A percentile compares a stretch with the other conserved stretches of the same genome.
Conservation (phyloP, 2,888 invertebrate species). For the Volucella inflata region DNA sequence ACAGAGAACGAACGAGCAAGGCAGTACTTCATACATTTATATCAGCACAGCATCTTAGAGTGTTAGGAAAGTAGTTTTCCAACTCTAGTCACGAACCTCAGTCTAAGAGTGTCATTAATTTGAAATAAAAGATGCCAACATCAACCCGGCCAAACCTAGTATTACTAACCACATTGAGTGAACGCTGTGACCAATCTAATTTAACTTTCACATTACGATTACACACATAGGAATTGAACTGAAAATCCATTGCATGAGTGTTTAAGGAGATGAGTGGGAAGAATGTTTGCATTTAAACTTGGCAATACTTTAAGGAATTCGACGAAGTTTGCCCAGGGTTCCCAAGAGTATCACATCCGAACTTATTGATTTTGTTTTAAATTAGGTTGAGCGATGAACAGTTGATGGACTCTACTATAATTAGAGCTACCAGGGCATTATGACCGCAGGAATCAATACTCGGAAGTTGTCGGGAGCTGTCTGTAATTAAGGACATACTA, state of each 20-base stretch:
- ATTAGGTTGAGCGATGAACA: too few species aligned
- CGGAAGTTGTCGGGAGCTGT: too few species aligned
- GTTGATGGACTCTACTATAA: too few species aligned
- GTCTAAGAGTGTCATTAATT: constrained; percentile 67
- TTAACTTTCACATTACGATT: constrained; percentile 57
- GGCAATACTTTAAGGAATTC: too few species aligned
- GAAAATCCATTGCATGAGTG: constrained; percentile 42
- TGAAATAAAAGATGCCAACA: constrained; percentile 68
- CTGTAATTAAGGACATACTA: too few species aligned
- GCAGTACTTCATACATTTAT: constrained; percentile 17
- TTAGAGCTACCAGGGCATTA: too few species aligned
- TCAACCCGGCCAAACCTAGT: constrained; percentile 23
- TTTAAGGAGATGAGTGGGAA: not conserved
- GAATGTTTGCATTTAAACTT: too few species aligned
- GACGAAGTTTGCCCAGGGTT: too few species aligned
- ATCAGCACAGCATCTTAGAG: constrained; percentile 27
- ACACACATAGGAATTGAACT: constrained; percentile 28
- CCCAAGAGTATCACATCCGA: too few species aligned
- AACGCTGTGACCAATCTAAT: constrained; percentile 68
- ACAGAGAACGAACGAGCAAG: not conserved
- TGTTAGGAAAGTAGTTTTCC: constrained; percentile 39
- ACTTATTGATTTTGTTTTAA: too few species aligned
- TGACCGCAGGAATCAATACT: too few species aligned
- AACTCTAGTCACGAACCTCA: constrained; percentile 70
- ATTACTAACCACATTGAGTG: constrained; percentile 55